Evolutionary conservation across 2,888 invertebrate species (phyloP).

Genomic region (Phengaris alcon): DNA sequence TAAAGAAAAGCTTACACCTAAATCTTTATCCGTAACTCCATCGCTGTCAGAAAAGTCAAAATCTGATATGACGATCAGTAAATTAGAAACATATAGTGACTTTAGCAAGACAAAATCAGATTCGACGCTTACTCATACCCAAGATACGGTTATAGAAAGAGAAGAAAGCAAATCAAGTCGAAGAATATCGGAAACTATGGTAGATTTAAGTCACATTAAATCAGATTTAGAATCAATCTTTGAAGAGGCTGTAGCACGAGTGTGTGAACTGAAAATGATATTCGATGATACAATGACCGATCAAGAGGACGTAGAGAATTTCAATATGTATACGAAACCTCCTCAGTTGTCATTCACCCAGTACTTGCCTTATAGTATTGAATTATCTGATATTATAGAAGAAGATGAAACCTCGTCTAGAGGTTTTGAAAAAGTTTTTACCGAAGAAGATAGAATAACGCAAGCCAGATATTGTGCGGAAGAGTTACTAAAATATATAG

Average conservation of each 20-base stretch:
- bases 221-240: slow-evolving; percentile 67
- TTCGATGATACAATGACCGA: slow-evolving; percentile 65
- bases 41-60: slow-evolving; percentile 70
- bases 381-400: slow-evolving; percentile 69
- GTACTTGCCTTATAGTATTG: slow-evolving; percentile 60
- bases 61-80: slow-evolving; percentile 70
- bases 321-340: slow-evolving; percentile 65
- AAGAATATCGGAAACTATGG: slow-evolving; percentile 66
- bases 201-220: slow-evolving; percentile 66
- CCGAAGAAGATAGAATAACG: slow-evolving; percentile 52
- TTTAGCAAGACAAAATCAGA: slow-evolving; percentile 74
- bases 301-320: slow-evolving; percentile 68
- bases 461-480: slow-evolving; percentile 56
- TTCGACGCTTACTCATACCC: slow-evolving; percentile 68
- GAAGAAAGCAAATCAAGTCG: slow-evolving; percentile 53
- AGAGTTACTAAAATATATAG: slow-evolving; percentile 60
- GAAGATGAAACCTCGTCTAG: slow-evolving; percentile 69
- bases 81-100: slow-evolving; percentile 67
- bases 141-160: slow-evolving; percentile 70
- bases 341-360: slow-evolving; percentile 50
- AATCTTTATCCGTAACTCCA: slow-evolving; percentile 60
- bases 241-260: slow-evolving; percentile 55
- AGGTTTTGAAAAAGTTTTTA: slow-evolving; percentile 48
- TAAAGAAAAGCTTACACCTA: slow-evolving; percentile 52
- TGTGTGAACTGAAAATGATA: slow-evolving; percentile 51